Evolutionary conservation across 2,113 vertebrate species (phyloP), one percentile per base, ranked within the genome.

Genomic region (Hippolais icterina): DNA sequence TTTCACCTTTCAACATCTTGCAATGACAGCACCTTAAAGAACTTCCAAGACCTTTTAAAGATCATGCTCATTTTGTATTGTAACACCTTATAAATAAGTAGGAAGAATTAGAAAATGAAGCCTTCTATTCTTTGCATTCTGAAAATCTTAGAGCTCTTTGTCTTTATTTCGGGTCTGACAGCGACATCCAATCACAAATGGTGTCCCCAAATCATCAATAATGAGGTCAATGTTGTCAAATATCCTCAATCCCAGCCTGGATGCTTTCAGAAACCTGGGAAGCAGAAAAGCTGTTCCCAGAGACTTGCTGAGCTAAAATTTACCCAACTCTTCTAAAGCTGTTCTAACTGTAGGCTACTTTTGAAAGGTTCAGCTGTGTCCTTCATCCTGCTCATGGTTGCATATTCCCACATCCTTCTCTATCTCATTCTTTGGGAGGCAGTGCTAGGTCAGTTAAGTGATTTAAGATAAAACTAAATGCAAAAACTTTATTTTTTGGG

Each of bases 401-500:
- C 41, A 31, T 21, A 42, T 8, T 50, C 25, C 28, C 74, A 76
- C 37, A 66, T 42, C 22, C n/a, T 71, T 31, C 35, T 71, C 53
- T 39, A 17, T 42, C 49, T 37, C 21, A 24, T 12, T 39, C 0
- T 56, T 80, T 81, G 47, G 50, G 68, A 50, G n/a, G 24, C 71
- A 83, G 23, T 60, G 23, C 37, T 2, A 2, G 64, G 39, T 53
- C 37, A 57, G 22, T 71, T 44, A 25, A 83, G 5, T 57, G 53
- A 84, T 68, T 63, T 7, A 11, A 84, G 57, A 81, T 21, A 87
- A 87, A 89, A 52, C 5, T 24, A 71, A 57, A 39, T 33, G 21
- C 14, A 80, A 42, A 39, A 29, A 5, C 2, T 52, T 21, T 28
- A 13, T 42, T 61, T 70, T 24, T n/a, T 5, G 0, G 18, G 18